phyloP scores from a whole-genome alignment of 2,888 invertebrate species.

The Eupithecia inturbata region DNA sequence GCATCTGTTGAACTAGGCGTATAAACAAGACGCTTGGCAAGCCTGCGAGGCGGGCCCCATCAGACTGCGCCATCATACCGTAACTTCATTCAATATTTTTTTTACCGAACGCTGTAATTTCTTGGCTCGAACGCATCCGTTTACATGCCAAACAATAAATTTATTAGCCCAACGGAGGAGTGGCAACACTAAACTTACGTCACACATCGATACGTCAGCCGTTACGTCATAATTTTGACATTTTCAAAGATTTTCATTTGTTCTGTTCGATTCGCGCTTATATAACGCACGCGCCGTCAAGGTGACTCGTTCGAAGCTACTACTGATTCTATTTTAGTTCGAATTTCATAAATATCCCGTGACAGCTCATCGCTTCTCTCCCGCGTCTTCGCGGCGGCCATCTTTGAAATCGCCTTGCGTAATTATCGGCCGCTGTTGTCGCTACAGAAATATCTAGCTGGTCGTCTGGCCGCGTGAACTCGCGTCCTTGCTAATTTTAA shows the following conservation, averaged over 20 bases:
- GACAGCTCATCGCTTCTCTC: conserved; percentile 82
- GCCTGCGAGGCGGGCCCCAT: conserved; percentile 70
- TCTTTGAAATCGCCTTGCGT: conserved; percentile 69
- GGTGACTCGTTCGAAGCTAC: conserved; percentile 81
- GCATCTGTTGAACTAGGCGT: conserved; percentile 65
- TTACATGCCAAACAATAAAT: conserved; percentile 85
- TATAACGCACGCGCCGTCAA: conserved; percentile 77
- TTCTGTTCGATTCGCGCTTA: conserved; percentile 71
- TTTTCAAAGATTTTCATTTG: conserved; percentile 67
- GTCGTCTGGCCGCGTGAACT: conserved; percentile 58
- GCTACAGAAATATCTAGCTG: conserved; percentile 46
- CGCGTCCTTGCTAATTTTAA: conserved; percentile 82
- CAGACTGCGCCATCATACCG: conserved; percentile 78
- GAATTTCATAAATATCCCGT: conserved; percentile 84
- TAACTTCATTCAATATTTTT: conserved; percentile 83
- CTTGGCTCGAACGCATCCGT: conserved; percentile 84
- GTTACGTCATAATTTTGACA: conserved; percentile 72
- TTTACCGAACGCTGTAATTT: conserved; percentile 82
- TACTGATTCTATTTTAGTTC: conserved; percentile 81
- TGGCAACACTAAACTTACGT: conserved; percentile 78
- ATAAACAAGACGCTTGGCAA: conserved; percentile 79
- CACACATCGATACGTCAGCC: conserved; percentile 75
- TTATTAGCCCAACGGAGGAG: conserved; percentile 82
- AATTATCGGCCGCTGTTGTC: conserved; percentile 68
- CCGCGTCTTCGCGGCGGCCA: conserved; percentile 78